A percentile compares a stretch with the other conserved stretches of the same genome.
Evolutionary conservation across 1,140 invertebrate genomes (phyloP).

Genomic region (Eciton burchellii): DNA sequence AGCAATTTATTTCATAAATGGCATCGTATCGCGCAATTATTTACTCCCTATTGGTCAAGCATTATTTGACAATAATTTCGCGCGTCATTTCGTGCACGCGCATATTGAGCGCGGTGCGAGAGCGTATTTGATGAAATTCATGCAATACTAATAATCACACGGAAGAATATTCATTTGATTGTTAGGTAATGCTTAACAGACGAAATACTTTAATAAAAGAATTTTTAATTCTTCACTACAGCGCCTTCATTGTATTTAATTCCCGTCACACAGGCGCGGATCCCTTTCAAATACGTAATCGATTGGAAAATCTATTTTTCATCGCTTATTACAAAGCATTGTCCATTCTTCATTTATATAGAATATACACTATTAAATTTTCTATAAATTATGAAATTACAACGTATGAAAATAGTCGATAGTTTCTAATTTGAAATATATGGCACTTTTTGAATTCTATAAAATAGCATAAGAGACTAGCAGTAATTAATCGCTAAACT

Average conservation of each 20-base stretch:
- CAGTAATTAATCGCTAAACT: constrained; percentile 19
- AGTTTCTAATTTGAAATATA: constrained; percentile 5
- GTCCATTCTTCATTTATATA: not conserved
- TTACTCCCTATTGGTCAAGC: constrained; percentile 50
- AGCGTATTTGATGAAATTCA: constrained; percentile 51
- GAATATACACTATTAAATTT: constrained; percentile 1
- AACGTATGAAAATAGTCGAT: not conserved
- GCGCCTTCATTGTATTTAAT: not conserved
- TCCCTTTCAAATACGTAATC: not conserved
- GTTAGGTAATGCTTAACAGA: constrained; percentile 10
- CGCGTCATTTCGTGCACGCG: constrained; percentile 35
- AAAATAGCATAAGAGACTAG: not conserved
- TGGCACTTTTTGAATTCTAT: not conserved
- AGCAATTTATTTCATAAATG: constrained; percentile 57
- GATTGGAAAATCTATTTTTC: not conserved
- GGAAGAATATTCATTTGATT: constrained; percentile 44
- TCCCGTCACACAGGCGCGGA: not conserved
- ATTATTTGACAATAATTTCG: constrained; percentile 60
- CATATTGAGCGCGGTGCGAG: constrained; percentile 24
- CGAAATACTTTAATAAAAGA: constrained; percentile 7
- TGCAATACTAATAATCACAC: constrained; percentile 32
- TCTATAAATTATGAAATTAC: constrained; percentile 9
- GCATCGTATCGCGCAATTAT: constrained; percentile 42
- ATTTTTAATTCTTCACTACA: no score
- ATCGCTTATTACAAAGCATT: not conserved